Evolutionary conservation across 2,797 vertebrate species (phyloP), one percentile per base, ranked within the genome.

Genomic region (Myotis pilosus): DNA sequence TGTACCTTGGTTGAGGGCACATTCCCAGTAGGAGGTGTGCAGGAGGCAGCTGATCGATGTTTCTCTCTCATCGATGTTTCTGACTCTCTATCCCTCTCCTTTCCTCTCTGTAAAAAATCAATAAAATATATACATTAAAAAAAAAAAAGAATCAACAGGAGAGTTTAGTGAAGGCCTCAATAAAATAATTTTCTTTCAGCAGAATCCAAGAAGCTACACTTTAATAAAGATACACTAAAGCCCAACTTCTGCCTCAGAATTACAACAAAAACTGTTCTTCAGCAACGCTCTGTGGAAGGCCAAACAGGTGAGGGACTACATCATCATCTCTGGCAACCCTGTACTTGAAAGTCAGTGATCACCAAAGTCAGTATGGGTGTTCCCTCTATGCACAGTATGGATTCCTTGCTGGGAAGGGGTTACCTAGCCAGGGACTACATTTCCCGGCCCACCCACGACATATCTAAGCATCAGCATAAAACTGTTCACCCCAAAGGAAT

Each of bases 151-250:
- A 87, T 51, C 55, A 87, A 83, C 2, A 36, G 30, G 20, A 4
- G 20, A 78, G 23, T 44, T 44, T 79, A 47, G 5, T 79, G 66
- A 91, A 92, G 75, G 53, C 41, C 57, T 93, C 72, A 74, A 69
- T 23, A 88, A 8, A 87, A 9, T 86, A 81, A 74, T 87, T 78
- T 72, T 74, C 23, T 85, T 92, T 81, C 41, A 44, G 30, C 17
- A 86, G 49, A 86, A 89, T 66, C 5, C 57, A 17, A 33, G 66
- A 76, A 87, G 25, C 49, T 55, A 69, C 25, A 74, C 69, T 79
- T 87, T 79, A 75, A 75, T 75, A 93, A 93, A 30, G 16, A 51
- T 25, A 62, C 53, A 91, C 82, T 53, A n/a, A 87, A 84, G 79
- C 9, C 16, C 33, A 91, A 23, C 49, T 96, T 96, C 64, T 36